Evolutionary conservation across 1,140 invertebrate genomes (phyloP), one percentile per base, ranked within the genome.

Genomic region (Drosophila virilis): DNA sequence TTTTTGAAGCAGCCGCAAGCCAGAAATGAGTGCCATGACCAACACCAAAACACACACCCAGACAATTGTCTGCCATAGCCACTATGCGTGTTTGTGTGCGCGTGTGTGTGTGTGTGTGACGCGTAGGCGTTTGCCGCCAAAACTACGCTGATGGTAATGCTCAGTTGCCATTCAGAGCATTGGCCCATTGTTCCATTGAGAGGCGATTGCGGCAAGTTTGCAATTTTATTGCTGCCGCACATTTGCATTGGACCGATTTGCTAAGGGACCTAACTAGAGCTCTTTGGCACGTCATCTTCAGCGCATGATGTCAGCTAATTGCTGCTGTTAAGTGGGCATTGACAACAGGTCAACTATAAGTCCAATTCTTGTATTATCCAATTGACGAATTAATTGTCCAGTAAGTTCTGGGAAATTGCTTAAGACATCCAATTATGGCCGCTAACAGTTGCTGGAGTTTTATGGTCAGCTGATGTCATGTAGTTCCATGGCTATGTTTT

Each of bases 41-140:
- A 73, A 54, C 48, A 61, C 45, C 38, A 32, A 32, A 22, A 22
- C 46, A 57, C 51, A 80, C 28, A 54, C 32, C 46, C 33, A 45
- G 4, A 51, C 46, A 59, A n/a, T 59, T 59, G 55, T 45, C 28
- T 59, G 55, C 55, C 45, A 67, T 37, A 33, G 13, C 15, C 32
- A 61, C 5, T 33, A 38, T 33, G 32, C 12, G 33, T 61, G 59
- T 50, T 22, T 52, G 64, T 58, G 22, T 48, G 22, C 32, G 37
- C 17, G 45, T 67, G 13, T 57, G 17, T 51, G 22, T 43, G 37
- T 42, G 54, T 45, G 22, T 43, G 37, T 42, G 54, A 40, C 48
- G 82, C 79, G 83, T 82, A 83, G 83, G 79, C 72, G 83, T 77
- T 86, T 86, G 84, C 83, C 83, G 83, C 83, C 84, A 86, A 86